These are phyloP conservation scores for Heliocidaris tuberculata DNA, from an alignment of 35 echinoderm and acorn worm species.

Conservation along the genomic window DNA sequence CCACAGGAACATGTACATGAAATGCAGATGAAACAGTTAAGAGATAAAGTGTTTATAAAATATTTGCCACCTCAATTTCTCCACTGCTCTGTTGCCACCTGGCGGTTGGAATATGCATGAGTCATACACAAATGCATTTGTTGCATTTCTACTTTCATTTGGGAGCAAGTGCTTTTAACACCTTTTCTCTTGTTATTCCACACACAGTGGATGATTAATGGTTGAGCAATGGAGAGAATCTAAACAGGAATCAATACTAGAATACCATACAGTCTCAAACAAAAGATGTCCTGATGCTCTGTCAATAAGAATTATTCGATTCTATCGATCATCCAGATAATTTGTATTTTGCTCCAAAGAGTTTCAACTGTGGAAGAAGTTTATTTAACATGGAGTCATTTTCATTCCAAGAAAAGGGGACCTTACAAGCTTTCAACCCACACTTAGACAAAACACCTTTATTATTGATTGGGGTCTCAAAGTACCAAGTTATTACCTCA, in stretches of 20 bases:
- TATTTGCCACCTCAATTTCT: neutral
- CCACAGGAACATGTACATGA: too few relatives aligned
- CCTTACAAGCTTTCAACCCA: neutral
- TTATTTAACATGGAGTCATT: neutral
- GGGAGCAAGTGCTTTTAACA: conserved; percentile 12
- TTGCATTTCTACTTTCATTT: conserved; percentile 27
- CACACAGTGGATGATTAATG: conserved; percentile 15
- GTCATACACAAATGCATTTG: conserved; percentile 8
- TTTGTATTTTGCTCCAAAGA: neutral
- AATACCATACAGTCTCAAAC: neutral
- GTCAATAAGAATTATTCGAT: conserved; percentile 16
- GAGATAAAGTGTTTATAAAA: neutral
- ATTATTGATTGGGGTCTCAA: neutral
- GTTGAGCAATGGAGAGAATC: conserved; percentile 23
- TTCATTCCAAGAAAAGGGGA: neutral
- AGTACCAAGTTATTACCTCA: neutral
- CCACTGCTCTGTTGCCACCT: neutral
- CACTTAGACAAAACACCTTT: neutral
- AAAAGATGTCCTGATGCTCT: neutral
- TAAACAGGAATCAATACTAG: neutral
- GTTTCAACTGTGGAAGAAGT: neutral
- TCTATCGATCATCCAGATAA: neutral
- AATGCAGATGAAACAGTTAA: too few relatives aligned
- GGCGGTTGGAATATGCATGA: neutral
- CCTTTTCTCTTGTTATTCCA: conserved; percentile 21